These are phyloP conservation scores for Megastigmus dorsalis DNA, from an alignment of 2,888 invertebrate species.

Conservation along the genomic window DNA sequence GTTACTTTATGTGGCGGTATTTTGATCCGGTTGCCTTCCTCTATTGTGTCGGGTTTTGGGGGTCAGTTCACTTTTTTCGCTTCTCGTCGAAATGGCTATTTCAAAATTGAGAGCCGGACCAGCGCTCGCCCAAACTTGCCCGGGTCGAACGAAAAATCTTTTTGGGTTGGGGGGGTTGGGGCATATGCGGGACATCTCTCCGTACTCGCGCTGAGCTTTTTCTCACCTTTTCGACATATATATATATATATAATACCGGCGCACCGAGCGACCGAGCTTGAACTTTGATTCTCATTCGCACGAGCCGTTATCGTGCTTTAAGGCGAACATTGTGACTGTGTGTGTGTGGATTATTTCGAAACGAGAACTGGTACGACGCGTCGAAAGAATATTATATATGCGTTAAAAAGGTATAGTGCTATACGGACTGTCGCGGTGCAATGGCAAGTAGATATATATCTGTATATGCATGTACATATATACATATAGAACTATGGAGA, in stretches of 20 bases:
- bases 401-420: conserved; percentile 6
- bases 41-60: conserved; percentile 88
- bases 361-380: not conserved
- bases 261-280: not conserved
- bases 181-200: not conserved
- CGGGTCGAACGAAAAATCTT: conserved; percentile 63
- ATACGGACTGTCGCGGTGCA: conserved; percentile 20
- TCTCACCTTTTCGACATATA: too few species aligned
- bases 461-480: conserved; percentile 51
- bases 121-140: conserved; percentile 73
- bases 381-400: conserved; percentile 12
- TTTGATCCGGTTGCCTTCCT: conserved; percentile 76
- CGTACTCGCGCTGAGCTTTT: not conserved
- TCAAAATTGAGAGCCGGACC: conserved; percentile 82
- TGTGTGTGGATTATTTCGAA: conserved; percentile 12
- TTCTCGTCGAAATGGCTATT: conserved; percentile 80
- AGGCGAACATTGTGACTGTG: not conserved
- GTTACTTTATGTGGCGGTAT: conserved; percentile 73
- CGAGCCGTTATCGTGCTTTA: not conserved
- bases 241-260: too few species aligned
- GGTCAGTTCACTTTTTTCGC: conserved; percentile 76
- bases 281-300: conserved; percentile 9
- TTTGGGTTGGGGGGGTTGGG: not conserved
- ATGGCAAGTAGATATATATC: conserved; percentile 56
- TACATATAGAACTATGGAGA: conserved; percentile 56